phyloP scores from a whole-genome alignment of 2,888 invertebrate species.

The Mythimna albipuncta region DNA sequence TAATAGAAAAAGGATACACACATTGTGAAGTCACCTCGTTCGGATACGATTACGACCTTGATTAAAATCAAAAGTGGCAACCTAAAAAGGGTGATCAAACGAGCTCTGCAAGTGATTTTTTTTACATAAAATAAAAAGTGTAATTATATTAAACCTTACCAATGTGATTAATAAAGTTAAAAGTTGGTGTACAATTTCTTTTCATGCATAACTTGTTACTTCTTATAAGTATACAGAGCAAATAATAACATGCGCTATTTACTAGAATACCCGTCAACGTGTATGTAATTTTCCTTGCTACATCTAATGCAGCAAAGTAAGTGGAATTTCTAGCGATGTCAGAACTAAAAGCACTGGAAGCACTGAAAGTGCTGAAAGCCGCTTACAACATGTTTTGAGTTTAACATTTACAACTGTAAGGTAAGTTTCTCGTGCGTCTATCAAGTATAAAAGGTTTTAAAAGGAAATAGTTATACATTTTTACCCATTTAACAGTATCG shows the following conservation, averaged over 20 bases:
- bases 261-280: constrained; percentile 14
- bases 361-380: constrained; percentile 17
- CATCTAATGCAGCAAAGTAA: constrained; percentile 14
- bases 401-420: constrained; percentile 24
- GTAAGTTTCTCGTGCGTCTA: constrained; percentile 6
- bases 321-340: constrained; percentile 26
- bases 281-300: constrained; percentile 10
- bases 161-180: neutral
- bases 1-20: no score
- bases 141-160: neutral
- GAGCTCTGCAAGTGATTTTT: neutral
- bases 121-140: neutral
- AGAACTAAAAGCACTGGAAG: constrained; percentile 19
- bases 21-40: no score
- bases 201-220: neutral
- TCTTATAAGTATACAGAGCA: neutral
- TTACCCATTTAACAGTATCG: neutral
- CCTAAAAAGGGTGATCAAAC: no score
- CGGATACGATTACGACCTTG: no score
- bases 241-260: neutral
- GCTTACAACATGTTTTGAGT: constrained; percentile 37
- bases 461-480: neutral
- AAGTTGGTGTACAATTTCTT: neutral
- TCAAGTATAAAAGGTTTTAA: neutral
- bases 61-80: no score